Evolutionary conservation across 2,888 invertebrate species (phyloP).

Genomic region (Noctua janthina): DNA sequence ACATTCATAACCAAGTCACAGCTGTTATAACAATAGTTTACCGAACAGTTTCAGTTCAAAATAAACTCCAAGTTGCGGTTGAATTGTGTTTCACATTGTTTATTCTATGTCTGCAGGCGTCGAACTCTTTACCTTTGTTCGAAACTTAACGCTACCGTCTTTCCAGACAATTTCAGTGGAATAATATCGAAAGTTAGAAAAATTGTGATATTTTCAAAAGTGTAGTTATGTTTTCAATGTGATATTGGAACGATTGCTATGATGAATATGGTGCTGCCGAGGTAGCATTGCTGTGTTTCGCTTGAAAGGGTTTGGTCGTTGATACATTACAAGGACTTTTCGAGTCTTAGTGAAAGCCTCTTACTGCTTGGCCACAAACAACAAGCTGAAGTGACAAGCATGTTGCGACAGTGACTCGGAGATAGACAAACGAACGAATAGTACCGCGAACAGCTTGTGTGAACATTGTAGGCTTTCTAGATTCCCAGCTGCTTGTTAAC

Average conservation of each 20-base stretch:
- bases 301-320: neutral
- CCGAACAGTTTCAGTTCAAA: slow-evolving; percentile 57
- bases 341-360: neutral
- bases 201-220: slow-evolving; percentile 43
- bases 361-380: neutral
- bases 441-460: neutral
- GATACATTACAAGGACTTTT: neutral
- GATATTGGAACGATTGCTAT: neutral
- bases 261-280: neutral
- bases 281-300: neutral
- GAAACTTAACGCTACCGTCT: slow-evolving; percentile 72
- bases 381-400: neutral
- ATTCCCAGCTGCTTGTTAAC: too few relatives aligned
- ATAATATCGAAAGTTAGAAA: slow-evolving; percentile 52
- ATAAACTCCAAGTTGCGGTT: slow-evolving; percentile 64
- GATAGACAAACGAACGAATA: neutral
- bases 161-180: slow-evolving; percentile 70
- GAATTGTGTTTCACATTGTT: slow-evolving; percentile 71
- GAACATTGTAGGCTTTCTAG: too few relatives aligned
- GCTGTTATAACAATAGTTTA: slow-evolving; percentile 53
- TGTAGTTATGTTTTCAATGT: slow-evolving; percentile 12
- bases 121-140: slow-evolving; percentile 74
- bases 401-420: neutral
- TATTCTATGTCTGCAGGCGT: slow-evolving; percentile 74
- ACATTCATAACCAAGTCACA: slow-evolving; percentile 40